phyloP scores from a whole-genome alignment of 2,888 invertebrate species.

The Sarcophaga rosellei region DNA sequence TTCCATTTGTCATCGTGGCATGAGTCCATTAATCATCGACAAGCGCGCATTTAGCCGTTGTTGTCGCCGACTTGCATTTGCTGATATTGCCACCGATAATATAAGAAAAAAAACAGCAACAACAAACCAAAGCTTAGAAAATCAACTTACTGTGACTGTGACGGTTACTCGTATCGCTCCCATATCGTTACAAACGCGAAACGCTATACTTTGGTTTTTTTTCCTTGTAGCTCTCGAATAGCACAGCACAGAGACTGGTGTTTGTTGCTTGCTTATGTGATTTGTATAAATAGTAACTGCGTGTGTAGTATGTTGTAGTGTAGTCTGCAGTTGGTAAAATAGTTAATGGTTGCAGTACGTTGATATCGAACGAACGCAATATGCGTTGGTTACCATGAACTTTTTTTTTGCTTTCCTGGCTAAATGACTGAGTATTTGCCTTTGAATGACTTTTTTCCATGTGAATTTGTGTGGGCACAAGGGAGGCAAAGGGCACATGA shows the following conservation, averaged over 20 bases:
- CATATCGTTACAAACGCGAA: conserved; percentile 24
- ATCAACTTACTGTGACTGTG: conserved; percentile 46
- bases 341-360: background rate
- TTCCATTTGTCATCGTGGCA: conserved; percentile 76
- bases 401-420: conserved; percentile 36
- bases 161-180: conserved; percentile 27
- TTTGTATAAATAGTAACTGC: conserved; percentile 20
- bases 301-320: background rate
- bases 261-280: conserved; percentile 31
- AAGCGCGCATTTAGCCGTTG: conserved; percentile 63
- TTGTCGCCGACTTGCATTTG: conserved; percentile 62
- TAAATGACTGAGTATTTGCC: conserved; percentile 22
- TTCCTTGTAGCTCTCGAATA: background rate
- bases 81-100: conserved; percentile 63
- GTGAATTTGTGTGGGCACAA: conserved; percentile 14
- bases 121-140: conserved; percentile 10
- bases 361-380: conserved; percentile 44
- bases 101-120: background rate
- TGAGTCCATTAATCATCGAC: conserved; percentile 74
- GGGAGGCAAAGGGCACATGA: background rate
- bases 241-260: background rate
- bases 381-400: conserved; percentile 25
- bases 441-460: background rate
- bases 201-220: conserved; percentile 34
- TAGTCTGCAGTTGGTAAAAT: background rate